Conservation (phyloP, 2,888 invertebrate species). For the Drosophila mayaguana region DNA sequence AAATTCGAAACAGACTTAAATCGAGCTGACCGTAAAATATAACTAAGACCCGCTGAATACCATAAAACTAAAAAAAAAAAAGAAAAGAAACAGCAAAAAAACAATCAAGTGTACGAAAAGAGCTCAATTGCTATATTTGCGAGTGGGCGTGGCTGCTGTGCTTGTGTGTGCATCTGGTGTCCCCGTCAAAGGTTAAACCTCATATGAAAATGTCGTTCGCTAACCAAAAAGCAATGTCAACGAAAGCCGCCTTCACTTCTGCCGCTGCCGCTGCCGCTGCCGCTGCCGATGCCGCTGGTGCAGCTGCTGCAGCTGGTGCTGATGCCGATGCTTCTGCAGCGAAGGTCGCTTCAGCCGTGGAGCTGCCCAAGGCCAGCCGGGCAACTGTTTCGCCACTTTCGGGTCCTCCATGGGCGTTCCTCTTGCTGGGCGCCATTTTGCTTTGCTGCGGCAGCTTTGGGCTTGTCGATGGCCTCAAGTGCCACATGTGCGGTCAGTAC, state of each 20-base stretch:
- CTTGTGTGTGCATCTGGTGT: slow-evolving; percentile 28
- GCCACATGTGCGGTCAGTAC: slow-evolving; percentile 93
- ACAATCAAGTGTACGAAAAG: slow-evolving; percentile 23
- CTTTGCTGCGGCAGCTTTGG: slow-evolving; percentile 74
- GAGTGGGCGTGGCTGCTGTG: slow-evolving; percentile 37
- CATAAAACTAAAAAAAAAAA: neutral
- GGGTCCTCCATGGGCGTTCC: slow-evolving; percentile 40
- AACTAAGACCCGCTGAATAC: neutral
- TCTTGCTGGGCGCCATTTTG: slow-evolving; percentile 69
- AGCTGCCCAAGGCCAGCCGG: slow-evolving; percentile 25
- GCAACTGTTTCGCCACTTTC: slow-evolving; percentile 35
- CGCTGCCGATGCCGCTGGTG: neutral
- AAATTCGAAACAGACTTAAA: neutral
- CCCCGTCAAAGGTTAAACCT: slow-evolving; percentile 57
- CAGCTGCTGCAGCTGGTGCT: neutral
- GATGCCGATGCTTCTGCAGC: neutral
- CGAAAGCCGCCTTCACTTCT: slow-evolving; percentile 41
- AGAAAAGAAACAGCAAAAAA: neutral
- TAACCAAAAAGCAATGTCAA: slow-evolving; percentile 62
- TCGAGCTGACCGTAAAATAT: neutral
- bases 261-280: neutral
- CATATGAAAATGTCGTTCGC: slow-evolving; percentile 63
- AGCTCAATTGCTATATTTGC: slow-evolving; percentile 50
- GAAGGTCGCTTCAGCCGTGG: slow-evolving; percentile 40
- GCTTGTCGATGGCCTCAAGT: slow-evolving; percentile 85